These are phyloP conservation scores for Chloroclysta siterata DNA, from an alignment of 2,888 invertebrate species.

Conservation along the genomic window DNA sequence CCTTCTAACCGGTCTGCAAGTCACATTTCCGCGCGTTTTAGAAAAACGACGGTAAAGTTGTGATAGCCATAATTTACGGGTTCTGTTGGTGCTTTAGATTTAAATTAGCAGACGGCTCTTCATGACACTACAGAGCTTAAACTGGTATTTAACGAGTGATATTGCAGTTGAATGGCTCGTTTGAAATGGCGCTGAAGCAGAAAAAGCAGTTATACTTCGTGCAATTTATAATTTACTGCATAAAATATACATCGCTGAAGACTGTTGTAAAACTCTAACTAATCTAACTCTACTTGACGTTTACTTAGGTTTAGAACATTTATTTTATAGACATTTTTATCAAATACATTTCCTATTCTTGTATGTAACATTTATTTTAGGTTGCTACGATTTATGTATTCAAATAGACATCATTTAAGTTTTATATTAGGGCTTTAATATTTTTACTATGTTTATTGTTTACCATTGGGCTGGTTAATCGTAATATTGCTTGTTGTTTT, in stretches of 20 bases:
- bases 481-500: neutral
- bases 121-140: constrained; percentile 22
- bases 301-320: too few species aligned
- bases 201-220: constrained; percentile 24
- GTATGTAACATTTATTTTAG: too few species aligned
- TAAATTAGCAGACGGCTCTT: constrained; percentile 31
- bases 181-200: constrained; percentile 25
- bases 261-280: too few species aligned
- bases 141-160: constrained; percentile 27
- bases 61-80: constrained; percentile 37
- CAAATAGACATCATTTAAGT: too few species aligned
- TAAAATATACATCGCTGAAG: neutral
- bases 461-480: too few species aligned
- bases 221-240: neutral
- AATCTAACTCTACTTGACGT: neutral
- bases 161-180: constrained; percentile 19
- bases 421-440: too few species aligned
- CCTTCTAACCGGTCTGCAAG: constrained; percentile 51
- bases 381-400: too few species aligned
- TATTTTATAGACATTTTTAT: too few species aligned
- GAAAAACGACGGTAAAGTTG: constrained; percentile 43
- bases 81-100: constrained; percentile 35
- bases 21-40: constrained; percentile 46
- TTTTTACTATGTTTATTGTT: too few species aligned
- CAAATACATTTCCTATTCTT: too few species aligned